Percentiles rank a stretch among this genome's conserved stretches.
Conservation (phyloP, 2,113 vertebrate species). For the Oreochromis niloticus region DNA sequence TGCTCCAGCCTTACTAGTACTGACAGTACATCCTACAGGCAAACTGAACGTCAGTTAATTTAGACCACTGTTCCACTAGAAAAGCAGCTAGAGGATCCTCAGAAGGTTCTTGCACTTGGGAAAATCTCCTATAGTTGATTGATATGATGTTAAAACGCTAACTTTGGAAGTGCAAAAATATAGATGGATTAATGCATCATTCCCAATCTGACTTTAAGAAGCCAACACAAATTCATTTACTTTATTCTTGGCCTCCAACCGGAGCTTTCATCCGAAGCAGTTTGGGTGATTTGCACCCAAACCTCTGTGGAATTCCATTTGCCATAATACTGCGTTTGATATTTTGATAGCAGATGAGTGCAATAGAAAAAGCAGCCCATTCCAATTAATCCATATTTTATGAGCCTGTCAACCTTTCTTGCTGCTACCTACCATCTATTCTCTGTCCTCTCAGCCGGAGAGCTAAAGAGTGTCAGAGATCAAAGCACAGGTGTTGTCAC, state of each 20-base stretch:
- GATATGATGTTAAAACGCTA: neutral
- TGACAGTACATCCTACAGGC: neutral
- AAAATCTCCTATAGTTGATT: neutral
- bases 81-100: neutral
- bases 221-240: neutral
- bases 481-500: conserved; percentile 29
- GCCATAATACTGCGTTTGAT: neutral
- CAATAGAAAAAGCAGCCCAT: conserved; percentile 4
- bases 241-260: neutral
- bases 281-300: neutral
- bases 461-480: conserved; percentile 16
- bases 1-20: neutral
- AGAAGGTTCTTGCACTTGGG: neutral
- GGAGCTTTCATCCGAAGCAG: neutral
- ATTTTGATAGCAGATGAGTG: conserved; percentile 11
- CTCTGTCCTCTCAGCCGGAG: neutral
- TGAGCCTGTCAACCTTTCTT: conserved; percentile 23
- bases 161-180: neutral
- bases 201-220: neutral
- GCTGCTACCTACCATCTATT: neutral
- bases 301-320: neutral
- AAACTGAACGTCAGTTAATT: neutral
- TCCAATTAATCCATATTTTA: conserved; percentile 49
- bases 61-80: neutral
- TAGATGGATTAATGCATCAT: neutral